Evolutionary conservation across 2,113 vertebrate genomes (phyloP).

Genomic region (Psittacus erithacus): DNA sequence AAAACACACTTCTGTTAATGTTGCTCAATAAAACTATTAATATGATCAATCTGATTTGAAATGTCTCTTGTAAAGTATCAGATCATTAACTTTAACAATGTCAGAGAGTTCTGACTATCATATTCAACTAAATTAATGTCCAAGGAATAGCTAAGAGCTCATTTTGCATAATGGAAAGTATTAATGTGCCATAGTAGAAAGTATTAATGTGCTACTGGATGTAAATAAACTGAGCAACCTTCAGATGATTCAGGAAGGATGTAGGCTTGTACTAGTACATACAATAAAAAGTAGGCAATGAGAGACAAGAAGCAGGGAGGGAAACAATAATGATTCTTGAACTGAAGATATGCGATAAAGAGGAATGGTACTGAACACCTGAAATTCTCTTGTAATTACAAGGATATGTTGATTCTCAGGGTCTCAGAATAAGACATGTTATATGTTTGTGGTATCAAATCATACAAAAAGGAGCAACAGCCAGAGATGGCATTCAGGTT

Average conservation of each 20-base stretch:
- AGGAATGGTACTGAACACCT: background rate
- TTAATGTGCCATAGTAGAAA: conserved; percentile 34
- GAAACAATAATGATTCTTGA: background rate
- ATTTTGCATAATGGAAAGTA: conserved; percentile 32
- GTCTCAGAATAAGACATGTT: background rate
- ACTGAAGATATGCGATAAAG: background rate
- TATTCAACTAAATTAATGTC: conserved; percentile 60
- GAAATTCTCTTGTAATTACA: background rate
- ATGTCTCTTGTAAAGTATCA: conserved; percentile 67
- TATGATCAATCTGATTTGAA: conserved; percentile 67
- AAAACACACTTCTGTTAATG: conserved; percentile 50
- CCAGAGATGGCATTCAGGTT: background rate
- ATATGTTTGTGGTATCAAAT: background rate
- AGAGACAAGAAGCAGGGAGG: background rate
- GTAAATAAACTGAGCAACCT: conserved; percentile 43
- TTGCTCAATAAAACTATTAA: conserved; percentile 72
- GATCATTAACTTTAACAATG: conserved; percentile 71
- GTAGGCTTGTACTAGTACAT: background rate
- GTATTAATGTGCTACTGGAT: background rate
- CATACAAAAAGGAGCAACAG: background rate
- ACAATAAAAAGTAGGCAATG: background rate
- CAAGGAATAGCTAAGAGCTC: conserved; percentile 51
- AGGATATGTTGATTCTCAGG: background rate
- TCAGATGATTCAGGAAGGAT: conserved; percentile 26
- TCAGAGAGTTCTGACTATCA: conserved; percentile 42